These are phyloP conservation scores for Gorsachius goisagi DNA, from an alignment of 2,113 vertebrate genomes.

Conservation along the genomic window DNA sequence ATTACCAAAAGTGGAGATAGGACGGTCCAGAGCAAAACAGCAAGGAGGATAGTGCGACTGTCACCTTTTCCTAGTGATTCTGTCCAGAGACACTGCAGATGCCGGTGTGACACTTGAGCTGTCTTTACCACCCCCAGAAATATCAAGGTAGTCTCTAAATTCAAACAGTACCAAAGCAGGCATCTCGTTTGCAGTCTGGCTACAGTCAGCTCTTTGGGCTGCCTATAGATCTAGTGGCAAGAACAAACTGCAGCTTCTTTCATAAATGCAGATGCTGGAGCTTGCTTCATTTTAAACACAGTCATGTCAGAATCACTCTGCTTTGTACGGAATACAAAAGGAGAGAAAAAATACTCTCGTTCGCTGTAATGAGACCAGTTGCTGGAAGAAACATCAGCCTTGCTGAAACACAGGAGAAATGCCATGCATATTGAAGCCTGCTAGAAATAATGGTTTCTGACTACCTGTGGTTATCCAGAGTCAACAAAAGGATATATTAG, in stretches of 20 bases:
- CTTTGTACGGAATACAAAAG: slow-evolving; percentile 31
- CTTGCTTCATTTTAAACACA: slow-evolving; percentile 47
- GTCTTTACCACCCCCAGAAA: neutral
- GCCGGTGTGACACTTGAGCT: neutral
- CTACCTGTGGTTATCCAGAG: neutral
- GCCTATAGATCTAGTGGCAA: neutral
- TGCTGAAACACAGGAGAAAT: neutral
- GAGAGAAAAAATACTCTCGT: neutral
- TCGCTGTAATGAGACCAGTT: neutral
- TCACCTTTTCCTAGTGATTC: neutral
- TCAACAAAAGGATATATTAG: neutral
- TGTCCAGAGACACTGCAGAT: neutral
- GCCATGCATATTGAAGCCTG: neutral
- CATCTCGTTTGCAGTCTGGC: neutral
- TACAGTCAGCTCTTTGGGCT: neutral
- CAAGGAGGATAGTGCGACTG: neutral
- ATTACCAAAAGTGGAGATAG: neutral
- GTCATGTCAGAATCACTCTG: slow-evolving; percentile 31
- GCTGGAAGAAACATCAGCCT: neutral
- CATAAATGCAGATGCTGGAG: slow-evolving; percentile 41
- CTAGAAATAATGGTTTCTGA: neutral
- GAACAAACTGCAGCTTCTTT: slow-evolving; percentile 40
- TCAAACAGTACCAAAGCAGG: neutral
- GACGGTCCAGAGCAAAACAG: neutral
- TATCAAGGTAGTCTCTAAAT: neutral